Base-by-base conservation (phyloP, 2,888 invertebrate species). In the Plutella xylostella region DNA sequence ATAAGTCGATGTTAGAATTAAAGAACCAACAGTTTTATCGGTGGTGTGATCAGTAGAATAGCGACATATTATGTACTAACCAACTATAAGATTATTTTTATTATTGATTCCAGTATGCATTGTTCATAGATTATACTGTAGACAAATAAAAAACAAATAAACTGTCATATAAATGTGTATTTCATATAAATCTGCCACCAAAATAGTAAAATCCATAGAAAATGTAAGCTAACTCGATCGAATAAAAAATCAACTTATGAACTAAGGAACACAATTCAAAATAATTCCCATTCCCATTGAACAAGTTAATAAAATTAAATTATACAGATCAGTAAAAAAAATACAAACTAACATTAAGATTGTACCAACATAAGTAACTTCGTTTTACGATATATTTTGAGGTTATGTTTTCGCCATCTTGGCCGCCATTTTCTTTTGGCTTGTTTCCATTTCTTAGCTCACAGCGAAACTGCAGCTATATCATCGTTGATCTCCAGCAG, bases 401-500 rank as follows among this genome's bases (percentile, higher is more conserved):
- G n/a, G n/a, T n/a, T n/a, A n/a, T n/a, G n/a, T 22, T 57, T 65
- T 55, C 63, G 65, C 61, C 63, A 68, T 49, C 65, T 65, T 19
- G 31, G 45, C 33, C 48, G 51, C 65, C 65, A 61, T 65, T 47
- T 60, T 57, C 56, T 45, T n/a, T n/a, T n/a, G n/a, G n/a, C n/a
- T n/a, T n/a, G n/a, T n/a, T n/a, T n/a, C n/a, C n/a, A n/a, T n/a
- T n/a, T n/a, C n/a, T 37, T 28, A 47, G 42, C 51, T 63, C 66
- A 75, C 67, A 82, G 68, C 89, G 51, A 92, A 90, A 76, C 93
- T 86, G 59, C 87, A 87, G 70, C 90, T 90, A 95, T 93, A 63
- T 90, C 89, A 52, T 90, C 87, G 76, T 96, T 94, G 63, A 95
- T 92, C 56, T 89, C 88, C 54, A 93, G 79, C 61, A 93, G 83